These are phyloP conservation scores for Laodelphax striatellus DNA, from an alignment of 1,140 invertebrate species.

Conservation along the genomic window DNA sequence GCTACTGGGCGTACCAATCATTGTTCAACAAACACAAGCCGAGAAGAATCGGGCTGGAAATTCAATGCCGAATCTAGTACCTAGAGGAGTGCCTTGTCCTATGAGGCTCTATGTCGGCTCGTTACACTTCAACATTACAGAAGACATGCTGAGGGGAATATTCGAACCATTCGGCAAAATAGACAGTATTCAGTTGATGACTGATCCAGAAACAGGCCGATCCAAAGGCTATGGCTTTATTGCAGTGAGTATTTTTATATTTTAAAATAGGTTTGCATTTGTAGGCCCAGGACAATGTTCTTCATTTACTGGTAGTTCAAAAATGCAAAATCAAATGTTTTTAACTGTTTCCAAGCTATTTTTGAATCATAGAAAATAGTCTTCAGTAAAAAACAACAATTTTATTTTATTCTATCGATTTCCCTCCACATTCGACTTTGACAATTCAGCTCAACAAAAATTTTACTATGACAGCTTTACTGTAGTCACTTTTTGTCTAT, in stretches of 20 bases:
- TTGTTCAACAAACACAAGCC: slow-evolving; percentile 96
- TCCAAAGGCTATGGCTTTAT: slow-evolving; percentile 98
- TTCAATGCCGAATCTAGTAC: slow-evolving; percentile 68
- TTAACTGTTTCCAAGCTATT: background rate
- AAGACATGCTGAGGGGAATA: slow-evolving; percentile 96
- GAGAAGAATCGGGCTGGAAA: slow-evolving; percentile 94
- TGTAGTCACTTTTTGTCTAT: too few relatives aligned
- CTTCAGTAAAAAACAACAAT: background rate
- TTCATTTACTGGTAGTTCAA: background rate
- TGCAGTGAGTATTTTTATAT: slow-evolving; percentile 56
- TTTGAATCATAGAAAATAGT: background rate
- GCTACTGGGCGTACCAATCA: slow-evolving; percentile 92
- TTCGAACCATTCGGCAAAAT: slow-evolving; percentile 99
- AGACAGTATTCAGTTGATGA: slow-evolving; percentile 91
- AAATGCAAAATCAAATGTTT: background rate
- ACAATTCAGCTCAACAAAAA: too few relatives aligned
- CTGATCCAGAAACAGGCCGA: slow-evolving; percentile 85
- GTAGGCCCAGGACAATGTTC: background rate
- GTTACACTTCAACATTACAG: slow-evolving; percentile 97
- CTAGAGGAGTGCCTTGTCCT: slow-evolving; percentile 73
- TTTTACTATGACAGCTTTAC: too few relatives aligned
- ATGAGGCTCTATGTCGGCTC: slow-evolving; percentile 96
- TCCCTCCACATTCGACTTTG: too few relatives aligned
- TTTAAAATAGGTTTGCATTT: background rate
- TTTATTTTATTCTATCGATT: too few relatives aligned